phyloP scores from a whole-genome alignment of 2,888 invertebrate genomes.

The Brachypterus glaber region DNA sequence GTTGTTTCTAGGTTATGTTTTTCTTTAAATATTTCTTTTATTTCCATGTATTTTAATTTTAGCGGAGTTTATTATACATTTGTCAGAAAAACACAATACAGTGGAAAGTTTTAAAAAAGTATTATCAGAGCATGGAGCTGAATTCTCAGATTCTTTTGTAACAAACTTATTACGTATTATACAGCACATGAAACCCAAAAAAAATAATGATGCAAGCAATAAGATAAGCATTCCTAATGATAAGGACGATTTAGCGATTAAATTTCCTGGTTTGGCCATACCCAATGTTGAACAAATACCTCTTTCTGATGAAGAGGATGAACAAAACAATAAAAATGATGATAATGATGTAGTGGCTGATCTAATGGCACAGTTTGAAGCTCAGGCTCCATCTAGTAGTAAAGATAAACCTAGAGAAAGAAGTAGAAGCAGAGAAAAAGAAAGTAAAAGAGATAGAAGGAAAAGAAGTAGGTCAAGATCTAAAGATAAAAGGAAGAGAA shows the following conservation, averaged over 20 bases:
- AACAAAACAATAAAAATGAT: constrained; percentile 23
- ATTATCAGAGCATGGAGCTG: constrained; percentile 84
- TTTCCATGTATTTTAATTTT: constrained; percentile 35
- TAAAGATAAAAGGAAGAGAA: constrained; percentile 24
- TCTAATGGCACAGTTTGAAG: constrained; percentile 78
- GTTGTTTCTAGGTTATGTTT: constrained; percentile 24
- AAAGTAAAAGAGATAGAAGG: constrained; percentile 24
- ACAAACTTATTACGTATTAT: constrained; percentile 90
- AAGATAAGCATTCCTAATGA: constrained; percentile 23
- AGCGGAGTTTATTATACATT: constrained; percentile 95
- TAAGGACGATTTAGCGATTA: constrained; percentile 50
- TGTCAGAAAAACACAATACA: constrained; percentile 79
- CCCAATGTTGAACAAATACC: constrained; percentile 60
- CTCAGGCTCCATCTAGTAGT: constrained; percentile 61
- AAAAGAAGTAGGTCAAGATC: constrained; percentile 27
- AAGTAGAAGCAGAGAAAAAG: constrained; percentile 22
- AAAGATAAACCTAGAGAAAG: constrained; percentile 13
- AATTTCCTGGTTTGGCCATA: constrained; percentile 74
- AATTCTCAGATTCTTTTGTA: constrained; percentile 92
- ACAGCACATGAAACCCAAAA: constrained; percentile 79
- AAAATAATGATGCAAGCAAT: constrained; percentile 17
- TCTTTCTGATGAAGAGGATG: constrained; percentile 36
- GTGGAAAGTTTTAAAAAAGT: constrained; percentile 84
- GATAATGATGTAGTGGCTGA: constrained; percentile 55
- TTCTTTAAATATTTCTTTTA: constrained; percentile 1